Conservation (phyloP, 2,888 invertebrate genomes). For the Xiphydria camelus region DNA sequence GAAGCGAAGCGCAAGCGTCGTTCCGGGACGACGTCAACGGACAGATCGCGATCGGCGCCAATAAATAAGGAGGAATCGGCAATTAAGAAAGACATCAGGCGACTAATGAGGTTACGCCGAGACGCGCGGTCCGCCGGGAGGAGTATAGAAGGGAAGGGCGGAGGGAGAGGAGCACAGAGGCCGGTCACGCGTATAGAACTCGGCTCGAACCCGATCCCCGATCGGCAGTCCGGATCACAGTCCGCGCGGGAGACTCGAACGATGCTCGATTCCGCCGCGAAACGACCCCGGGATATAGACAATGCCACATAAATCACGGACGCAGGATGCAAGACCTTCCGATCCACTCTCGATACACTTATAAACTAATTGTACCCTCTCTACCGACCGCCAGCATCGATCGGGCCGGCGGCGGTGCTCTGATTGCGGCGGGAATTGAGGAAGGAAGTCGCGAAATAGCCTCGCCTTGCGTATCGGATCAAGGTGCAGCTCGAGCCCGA, state of each 20-base stretch:
- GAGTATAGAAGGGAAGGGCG: neutral
- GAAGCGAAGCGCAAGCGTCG: too few relatives aligned
- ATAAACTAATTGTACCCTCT: constrained; percentile 40
- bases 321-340: constrained; percentile 16
- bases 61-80: constrained; percentile 47
- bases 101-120: constrained; percentile 51
- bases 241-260: constrained; percentile 7
- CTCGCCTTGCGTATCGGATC: constrained; percentile 22
- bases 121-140: constrained; percentile 17
- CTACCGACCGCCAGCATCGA: too few relatives aligned
- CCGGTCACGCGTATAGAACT: too few relatives aligned
- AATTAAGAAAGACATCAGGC: constrained; percentile 54
- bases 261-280: neutral
- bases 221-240: neutral
- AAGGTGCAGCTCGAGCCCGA: constrained; percentile 9
- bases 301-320: constrained; percentile 41
- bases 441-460: constrained; percentile 33
- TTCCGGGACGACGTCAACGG: too few relatives aligned
- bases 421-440: constrained; percentile 38
- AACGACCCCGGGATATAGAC: constrained; percentile 16
- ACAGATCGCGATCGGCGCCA: constrained; percentile 41
- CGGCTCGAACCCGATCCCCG: constrained; percentile 3
- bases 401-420: constrained; percentile 35
- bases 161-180: neutral
- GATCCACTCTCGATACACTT: constrained; percentile 43